A percentile compares a stretch with the other conserved stretches of the same genome.
Evolutionary conservation across 2,113 vertebrate genomes (phyloP).

Genomic region (Cheilinus undulatus): DNA sequence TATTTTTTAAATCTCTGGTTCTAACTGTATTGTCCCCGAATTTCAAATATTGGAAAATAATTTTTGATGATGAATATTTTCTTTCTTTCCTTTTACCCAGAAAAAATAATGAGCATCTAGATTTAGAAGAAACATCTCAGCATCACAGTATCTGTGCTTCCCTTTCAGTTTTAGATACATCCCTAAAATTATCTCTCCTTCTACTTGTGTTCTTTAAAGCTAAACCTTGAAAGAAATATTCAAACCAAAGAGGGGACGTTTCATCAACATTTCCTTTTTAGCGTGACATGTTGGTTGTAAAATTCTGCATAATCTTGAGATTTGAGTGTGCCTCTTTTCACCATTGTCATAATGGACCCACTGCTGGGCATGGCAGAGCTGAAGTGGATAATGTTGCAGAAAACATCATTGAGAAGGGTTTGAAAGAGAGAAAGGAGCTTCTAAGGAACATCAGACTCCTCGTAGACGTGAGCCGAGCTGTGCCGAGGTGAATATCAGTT

Average conservation of each 20-base stretch:
- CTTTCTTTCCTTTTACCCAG: no score
- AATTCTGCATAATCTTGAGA: not conserved
- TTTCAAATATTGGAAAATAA: no score
- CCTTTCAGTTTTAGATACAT: not conserved
- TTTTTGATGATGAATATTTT: no score
- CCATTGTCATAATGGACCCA: slow-evolving; percentile 7
- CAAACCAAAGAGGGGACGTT: not conserved
- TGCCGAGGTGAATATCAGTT: slow-evolving; percentile 3
- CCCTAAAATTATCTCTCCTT: not conserved
- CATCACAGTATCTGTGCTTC: not conserved
- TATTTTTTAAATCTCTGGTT: no score
- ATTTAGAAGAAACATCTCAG: not conserved
- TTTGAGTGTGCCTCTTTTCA: not conserved
- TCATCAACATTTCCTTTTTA: not conserved
- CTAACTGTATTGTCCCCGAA: no score
- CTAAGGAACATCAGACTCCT: slow-evolving; percentile 18
- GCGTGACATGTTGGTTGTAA: not conserved
- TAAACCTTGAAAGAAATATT: not conserved
- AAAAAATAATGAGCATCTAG: not conserved
- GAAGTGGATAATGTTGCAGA: slow-evolving; percentile 45
- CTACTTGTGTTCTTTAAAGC: not conserved
- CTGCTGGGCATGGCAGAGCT: not conserved
- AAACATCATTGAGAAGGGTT: slow-evolving; percentile 4
- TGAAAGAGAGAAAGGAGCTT: slow-evolving; percentile 28
- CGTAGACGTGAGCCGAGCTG: not conserved